Evolutionary conservation across 2,113 vertebrate genomes (phyloP), one percentile per base, ranked within the genome.

Genomic region (Bufo gargarizans): DNA sequence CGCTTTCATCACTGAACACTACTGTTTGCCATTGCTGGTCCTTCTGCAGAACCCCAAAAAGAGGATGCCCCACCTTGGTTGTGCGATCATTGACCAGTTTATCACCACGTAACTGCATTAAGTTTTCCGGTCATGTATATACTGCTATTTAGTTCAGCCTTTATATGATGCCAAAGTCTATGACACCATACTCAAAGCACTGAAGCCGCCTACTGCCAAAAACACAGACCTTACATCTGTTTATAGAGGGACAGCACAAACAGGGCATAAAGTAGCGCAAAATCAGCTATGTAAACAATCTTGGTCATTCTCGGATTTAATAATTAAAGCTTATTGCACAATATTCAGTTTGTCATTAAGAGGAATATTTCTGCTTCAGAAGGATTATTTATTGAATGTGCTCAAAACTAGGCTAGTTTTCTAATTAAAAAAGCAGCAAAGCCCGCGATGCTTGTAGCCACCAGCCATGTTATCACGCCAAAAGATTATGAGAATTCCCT

Each of bases 101-200:
- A 33, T 33, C 33, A 33, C 33, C 33, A 0, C 33, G 1, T 33
- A 33, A 33, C 33, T 33, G 33, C 33, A 33, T 33, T 33, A 33
- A 33, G 33, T 33, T 33, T 33, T 33, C 33, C 33, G 33, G 33
- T 33, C 0, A 33, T 33, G 33, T 33, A 33, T 33, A 33, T 33
- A 33, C 33, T 33, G 33, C 33, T 33, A 33, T 33, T 33, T 33
- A 33, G 33, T 33, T 33, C 33, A 85, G 67, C n/a, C 14, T 45
- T 63, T 59, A 47, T 76, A 74, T 84, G 81, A 85, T 80, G 86
- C 84, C 91, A 90, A 89, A 88, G 83, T 43, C 71, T 89, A 78
- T 88, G 80, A 79, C 77, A 81, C 47, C 11, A 85, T 1, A 71
- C 55, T 22, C 12, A 33, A 11, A 85, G 47, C 67, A 47, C 10